Conservation (phyloP, 2,113 vertebrate genomes). For the Coptodon bakossiorum region DNA sequence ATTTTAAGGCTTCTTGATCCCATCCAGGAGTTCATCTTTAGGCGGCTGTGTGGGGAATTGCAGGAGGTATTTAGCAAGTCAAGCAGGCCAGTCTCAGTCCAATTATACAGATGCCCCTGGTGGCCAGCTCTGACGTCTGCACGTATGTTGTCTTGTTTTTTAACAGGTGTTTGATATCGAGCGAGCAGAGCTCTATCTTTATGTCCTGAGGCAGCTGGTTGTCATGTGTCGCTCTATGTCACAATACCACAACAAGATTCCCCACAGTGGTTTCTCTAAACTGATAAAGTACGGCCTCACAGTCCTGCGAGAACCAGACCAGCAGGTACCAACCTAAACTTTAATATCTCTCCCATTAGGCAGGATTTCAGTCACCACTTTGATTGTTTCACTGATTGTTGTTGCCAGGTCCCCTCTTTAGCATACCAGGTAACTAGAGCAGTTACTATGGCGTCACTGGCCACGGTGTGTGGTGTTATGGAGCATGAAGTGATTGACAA, state of each 20-base stretch:
- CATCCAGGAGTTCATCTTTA: constrained; percentile 78
- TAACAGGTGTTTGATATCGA: constrained; percentile 65
- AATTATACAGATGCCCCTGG: neutral
- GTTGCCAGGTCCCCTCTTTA: constrained; percentile 69
- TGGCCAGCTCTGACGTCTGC: neutral
- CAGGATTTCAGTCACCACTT: neutral
- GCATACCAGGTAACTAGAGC: constrained; percentile 74
- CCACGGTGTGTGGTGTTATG: constrained; percentile 71
- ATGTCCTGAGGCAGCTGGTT: constrained; percentile 73
- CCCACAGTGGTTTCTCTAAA: constrained; percentile 69
- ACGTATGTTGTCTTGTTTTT: neutral
- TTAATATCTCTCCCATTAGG: neutral
- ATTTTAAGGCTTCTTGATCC: constrained; percentile 67
- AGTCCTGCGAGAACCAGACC: constrained; percentile 65
- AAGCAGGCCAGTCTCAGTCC: neutral
- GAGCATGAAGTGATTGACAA: constrained; percentile 28
- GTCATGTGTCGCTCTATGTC: constrained; percentile 50
- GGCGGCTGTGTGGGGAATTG: constrained; percentile 79
- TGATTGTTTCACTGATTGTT: neutral
- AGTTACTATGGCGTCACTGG: constrained; percentile 78
- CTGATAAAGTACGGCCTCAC: constrained; percentile 68
- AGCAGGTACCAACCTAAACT: constrained; percentile 69
- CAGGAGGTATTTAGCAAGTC: constrained; percentile 69
- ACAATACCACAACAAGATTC: constrained; percentile 37
- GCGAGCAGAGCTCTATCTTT: constrained; percentile 82